Base-by-base conservation (phyloP, 2,797 vertebrate species). In the Calcarius lapponicus region DNA sequence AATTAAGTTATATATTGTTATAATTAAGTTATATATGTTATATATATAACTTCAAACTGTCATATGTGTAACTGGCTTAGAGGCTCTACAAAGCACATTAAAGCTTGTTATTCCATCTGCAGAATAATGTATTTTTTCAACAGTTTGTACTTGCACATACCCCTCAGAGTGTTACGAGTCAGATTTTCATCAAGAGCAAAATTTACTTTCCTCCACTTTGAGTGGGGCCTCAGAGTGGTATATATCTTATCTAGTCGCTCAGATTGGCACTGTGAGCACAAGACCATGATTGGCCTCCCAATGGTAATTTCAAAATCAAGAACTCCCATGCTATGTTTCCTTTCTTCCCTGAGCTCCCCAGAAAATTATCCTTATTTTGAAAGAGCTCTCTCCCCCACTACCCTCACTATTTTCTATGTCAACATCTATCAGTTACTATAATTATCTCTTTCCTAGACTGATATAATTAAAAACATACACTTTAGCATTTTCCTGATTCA, bases 261-360 rank as follows among this genome's bases (percentile, higher is more conserved):
- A 71, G 62, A 47, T 3, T 43, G 6, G n/a, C 42, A 34, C 18
- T 29, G 31, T 18, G 16, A 58, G 7, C 17, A 26, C 1, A 10
- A 88, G 20, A 43, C 2, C 3, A 21, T 80, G 24, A 88, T 7
- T 48, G 22, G 25, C 16, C 4, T 20, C 13, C 7, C 31, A 38
- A 3, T 6, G 12, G 2, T 80, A 54, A n/a, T 70, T 80, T 74
- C 17, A 73, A 83, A 73, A 57, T 42, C 17, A 57, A 90, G 28
- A 78, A 25, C 31, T 62, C 48, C 5, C 4, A 22, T 31, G 1
- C 2, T 4, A 8, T 57, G 5, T 6, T 18, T 25, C 2, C 4
- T 50, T 66, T 24, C 13, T 50, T 28, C 4, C 7, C 7, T 7
- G 11, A 36, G 2, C 5, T 48, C n/a, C 3, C 1, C 2, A 6